phyloP scores from a whole-genome alignment of 2,113 vertebrate genomes.

The Hemicordylus capensis region DNA sequence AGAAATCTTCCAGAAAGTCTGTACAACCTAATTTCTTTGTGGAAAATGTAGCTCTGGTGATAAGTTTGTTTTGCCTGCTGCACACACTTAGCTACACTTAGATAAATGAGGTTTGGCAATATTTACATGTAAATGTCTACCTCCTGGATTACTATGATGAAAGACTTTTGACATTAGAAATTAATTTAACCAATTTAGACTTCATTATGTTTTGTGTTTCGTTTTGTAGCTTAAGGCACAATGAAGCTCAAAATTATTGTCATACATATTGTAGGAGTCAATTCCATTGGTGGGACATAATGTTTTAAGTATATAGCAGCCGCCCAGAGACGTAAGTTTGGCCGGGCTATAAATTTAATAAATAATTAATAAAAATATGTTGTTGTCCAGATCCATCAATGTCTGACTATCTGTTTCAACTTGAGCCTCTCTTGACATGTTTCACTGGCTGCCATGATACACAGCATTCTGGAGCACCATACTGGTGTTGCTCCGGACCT shows the following conservation, averaged over 20 bases:
- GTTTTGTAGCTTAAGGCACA: neutral
- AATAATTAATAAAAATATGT: too few species aligned
- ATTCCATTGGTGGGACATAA: neutral
- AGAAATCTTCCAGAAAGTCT: slow-evolving; percentile 55
- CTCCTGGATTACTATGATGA: slow-evolving; percentile 27
- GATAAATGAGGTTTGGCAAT: slow-evolving; percentile 4
- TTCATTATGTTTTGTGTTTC: slow-evolving; percentile 7
- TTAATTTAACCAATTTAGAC: slow-evolving; percentile 32
- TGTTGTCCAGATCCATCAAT: too few species aligned
- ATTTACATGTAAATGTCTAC: neutral
- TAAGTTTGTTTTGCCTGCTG: slow-evolving; percentile 47
- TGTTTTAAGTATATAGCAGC: neutral
- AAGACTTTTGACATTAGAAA: slow-evolving; percentile 33
- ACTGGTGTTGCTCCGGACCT: too few species aligned
- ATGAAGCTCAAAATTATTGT: neutral
- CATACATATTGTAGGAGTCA: slow-evolving; percentile 6
- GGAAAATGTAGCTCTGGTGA: slow-evolving; percentile 36
- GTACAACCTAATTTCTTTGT: slow-evolving; percentile 36
- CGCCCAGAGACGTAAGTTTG: too few species aligned
- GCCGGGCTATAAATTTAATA: too few species aligned
- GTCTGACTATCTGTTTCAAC: too few species aligned
- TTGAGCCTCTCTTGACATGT: neutral
- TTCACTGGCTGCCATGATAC: too few species aligned
- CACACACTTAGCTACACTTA: slow-evolving; percentile 22
- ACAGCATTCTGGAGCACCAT: too few species aligned